Percentiles rank a stretch among this genome's conserved stretches.
phyloP scores from a whole-genome alignment of 1,140 invertebrate species.

The Cecropterus lyciades region DNA sequence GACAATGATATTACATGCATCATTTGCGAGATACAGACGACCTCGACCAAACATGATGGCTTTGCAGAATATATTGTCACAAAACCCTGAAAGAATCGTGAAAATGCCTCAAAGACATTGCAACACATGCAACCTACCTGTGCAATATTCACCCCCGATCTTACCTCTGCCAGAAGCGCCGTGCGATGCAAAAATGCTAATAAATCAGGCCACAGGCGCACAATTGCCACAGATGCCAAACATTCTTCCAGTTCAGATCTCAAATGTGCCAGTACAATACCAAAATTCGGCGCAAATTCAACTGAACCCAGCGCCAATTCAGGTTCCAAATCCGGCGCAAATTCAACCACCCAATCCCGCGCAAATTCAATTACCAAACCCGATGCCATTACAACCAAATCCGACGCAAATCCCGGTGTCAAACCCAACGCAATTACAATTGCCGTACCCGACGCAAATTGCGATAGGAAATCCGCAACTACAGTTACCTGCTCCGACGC shows the following conservation, averaged over 20 bases:
- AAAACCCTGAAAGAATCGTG: constrained; percentile 40
- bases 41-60: constrained; percentile 35
- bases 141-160: constrained; percentile 2
- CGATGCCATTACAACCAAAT: neutral
- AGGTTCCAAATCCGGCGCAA: neutral
- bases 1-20: constrained; percentile 10
- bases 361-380: neutral
- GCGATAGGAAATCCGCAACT: too few relatives aligned
- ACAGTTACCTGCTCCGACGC: neutral
- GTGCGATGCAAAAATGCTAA: neutral
- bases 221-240: neutral
- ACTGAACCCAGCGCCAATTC: neutral
- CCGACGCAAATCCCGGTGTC: constrained; percentile 3
- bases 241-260: neutral
- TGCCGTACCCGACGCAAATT: neutral
- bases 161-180: constrained; percentile 4
- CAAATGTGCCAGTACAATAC: neutral
- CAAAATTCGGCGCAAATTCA: neutral
- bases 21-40: constrained; percentile 29
- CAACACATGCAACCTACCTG: constrained; percentile 9
- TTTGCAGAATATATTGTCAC: constrained; percentile 44
- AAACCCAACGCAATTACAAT: neutral
- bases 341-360: neutral
- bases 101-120: constrained; percentile 31
- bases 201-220: too few relatives aligned